Evolutionary conservation across 2,113 vertebrate species (phyloP).

Genomic region (Plecturocebus donacophilus): DNA sequence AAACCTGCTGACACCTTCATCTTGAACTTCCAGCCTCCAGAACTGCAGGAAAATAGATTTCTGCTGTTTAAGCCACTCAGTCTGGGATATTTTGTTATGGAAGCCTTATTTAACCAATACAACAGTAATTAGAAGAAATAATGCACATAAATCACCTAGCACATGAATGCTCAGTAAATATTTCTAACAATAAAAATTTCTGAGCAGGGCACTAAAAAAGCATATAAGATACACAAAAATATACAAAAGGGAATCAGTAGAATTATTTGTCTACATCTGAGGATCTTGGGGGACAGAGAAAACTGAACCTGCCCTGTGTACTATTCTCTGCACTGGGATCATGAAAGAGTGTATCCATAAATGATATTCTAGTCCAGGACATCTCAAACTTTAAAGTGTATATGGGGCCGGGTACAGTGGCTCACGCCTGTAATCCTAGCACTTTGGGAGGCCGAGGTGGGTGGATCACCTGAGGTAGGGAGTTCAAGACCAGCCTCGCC

Average conservation of each 20-base stretch:
- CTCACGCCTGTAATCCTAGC: no score
- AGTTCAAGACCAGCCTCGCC: no score
- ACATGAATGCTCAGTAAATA: not conserved
- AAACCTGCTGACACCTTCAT: not conserved
- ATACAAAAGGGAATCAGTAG: not conserved
- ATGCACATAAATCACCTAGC: not conserved
- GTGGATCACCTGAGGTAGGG: no score
- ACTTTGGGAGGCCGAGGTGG: no score
- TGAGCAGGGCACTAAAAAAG: not conserved
- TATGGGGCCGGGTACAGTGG: not conserved
- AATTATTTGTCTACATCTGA: not conserved
- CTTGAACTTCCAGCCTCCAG: not conserved
- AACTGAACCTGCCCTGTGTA: not conserved
- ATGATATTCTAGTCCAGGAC: not conserved
- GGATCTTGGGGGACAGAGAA: not conserved
- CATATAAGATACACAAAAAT: not conserved
- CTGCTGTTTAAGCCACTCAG: not conserved
- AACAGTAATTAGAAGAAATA: not conserved
- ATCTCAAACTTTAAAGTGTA: not conserved
- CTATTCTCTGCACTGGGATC: not conserved
- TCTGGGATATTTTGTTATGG: not conserved
- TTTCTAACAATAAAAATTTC: conserved; percentile 9
- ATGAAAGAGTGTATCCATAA: not conserved
- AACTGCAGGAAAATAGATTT: not conserved
- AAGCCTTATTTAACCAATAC: not conserved